phyloP scores from a whole-genome alignment of 1,140 invertebrate species.

The Globodera ellingtonae region DNA sequence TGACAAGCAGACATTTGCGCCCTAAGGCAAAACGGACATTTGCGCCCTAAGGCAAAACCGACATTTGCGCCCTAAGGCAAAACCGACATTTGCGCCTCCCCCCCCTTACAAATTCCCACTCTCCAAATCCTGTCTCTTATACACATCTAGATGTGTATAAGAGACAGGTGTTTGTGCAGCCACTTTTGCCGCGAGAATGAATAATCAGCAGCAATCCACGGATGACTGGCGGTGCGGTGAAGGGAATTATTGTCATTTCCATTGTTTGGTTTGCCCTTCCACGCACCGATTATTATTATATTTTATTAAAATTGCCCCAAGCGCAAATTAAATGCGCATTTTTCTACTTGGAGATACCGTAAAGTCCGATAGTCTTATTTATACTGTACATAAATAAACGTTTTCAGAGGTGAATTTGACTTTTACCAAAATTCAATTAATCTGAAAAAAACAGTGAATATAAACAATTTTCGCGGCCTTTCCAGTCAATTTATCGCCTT shows the following conservation, averaged over 20 bases:
- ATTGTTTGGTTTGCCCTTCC: constrained; percentile 6
- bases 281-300: constrained; percentile 11
- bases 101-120: too few species aligned
- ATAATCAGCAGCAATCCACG: background rate
- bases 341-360: background rate
- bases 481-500: too few species aligned
- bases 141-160: too few species aligned
- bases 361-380: background rate
- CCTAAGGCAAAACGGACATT: too few species aligned
- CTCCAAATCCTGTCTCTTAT: too few species aligned
- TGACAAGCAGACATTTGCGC: too few species aligned
- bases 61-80: too few species aligned
- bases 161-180: background rate
- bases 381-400: background rate
- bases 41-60: too few species aligned
- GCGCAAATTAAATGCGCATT: background rate
- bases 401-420: background rate
- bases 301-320: background rate
- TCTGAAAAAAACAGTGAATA: too few species aligned
- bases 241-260: constrained; percentile 3
- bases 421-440: background rate
- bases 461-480: too few species aligned
- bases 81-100: too few species aligned
- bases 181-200: constrained; percentile 15
- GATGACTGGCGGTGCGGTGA: background rate